Evolutionary conservation across 2,797 vertebrate species (phyloP).

Genomic region (Chelonia mydas): DNA sequence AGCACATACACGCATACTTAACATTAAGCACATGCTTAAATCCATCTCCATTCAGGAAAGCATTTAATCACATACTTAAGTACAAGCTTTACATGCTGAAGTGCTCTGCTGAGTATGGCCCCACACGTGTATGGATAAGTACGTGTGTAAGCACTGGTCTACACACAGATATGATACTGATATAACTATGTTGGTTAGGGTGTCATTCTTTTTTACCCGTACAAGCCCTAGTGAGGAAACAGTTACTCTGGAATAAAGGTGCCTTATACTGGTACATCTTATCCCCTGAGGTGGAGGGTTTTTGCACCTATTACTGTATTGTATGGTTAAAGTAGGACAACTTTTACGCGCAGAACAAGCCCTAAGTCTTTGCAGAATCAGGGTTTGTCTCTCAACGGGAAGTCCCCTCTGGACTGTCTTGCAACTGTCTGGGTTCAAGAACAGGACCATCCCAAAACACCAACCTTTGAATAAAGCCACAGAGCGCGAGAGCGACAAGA

Average conservation of each 20-base stretch:
- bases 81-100: not conserved
- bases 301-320: fast-evolving
- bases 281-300: not conserved
- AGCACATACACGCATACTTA: not conserved
- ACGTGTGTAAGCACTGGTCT: not conserved
- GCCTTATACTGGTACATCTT: not conserved
- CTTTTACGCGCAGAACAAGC: fast-evolving
- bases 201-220: not conserved
- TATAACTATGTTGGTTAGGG: not conserved
- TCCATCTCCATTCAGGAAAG: not conserved
- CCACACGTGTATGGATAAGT: not conserved
- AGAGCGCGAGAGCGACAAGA: constrained; percentile 94
- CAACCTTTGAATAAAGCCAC: constrained; percentile 95
- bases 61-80: not conserved
- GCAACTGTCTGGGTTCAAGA: not conserved
- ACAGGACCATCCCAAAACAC: not conserved
- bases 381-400: not conserved
- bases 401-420: not conserved
- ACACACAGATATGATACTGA: not conserved
- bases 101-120: not conserved
- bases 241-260: not conserved
- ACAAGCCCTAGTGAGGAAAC: not conserved
- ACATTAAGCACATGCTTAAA: not conserved
- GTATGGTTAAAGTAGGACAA: not conserved
- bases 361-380: not conserved